These are phyloP conservation scores for Aphelenchoides avenae DNA, from an alignment of 1,140 invertebrate species.

Conservation along the genomic window DNA sequence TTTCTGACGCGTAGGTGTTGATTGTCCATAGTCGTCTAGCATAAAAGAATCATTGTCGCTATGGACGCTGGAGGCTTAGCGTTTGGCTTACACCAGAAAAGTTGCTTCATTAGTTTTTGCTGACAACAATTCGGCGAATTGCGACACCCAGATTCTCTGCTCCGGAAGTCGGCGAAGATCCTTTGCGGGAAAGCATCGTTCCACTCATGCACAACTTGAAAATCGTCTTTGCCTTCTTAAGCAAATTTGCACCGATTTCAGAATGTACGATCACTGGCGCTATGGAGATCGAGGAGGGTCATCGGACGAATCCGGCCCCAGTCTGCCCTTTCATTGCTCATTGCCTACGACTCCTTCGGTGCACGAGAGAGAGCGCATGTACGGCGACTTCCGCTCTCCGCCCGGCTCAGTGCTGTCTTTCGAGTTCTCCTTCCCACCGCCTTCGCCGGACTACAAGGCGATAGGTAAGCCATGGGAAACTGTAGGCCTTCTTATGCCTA, in stretches of 20 bases:
- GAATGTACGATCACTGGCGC: slow-evolving; percentile 26
- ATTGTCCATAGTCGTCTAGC: too few relatives aligned
- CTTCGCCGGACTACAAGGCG: slow-evolving; percentile 39
- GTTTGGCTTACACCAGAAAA: background rate
- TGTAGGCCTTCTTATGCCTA: background rate
- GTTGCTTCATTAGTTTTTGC: background rate
- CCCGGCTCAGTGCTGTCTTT: slow-evolving; percentile 51
- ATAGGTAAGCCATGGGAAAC: slow-evolving; percentile 35
- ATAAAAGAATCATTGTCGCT: too few relatives aligned
- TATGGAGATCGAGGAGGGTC: slow-evolving; percentile 32
- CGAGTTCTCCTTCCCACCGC: slow-evolving; percentile 39
- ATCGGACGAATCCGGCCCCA: slow-evolving; percentile 30
- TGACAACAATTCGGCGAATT: background rate
- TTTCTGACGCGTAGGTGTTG: too few relatives aligned
- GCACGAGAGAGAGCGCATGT: slow-evolving; percentile 42
- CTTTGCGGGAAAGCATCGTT: slow-evolving; percentile 10
- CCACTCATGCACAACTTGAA: background rate
- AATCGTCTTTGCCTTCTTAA: slow-evolving; percentile 2
- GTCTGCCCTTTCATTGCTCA: slow-evolving; percentile 35
- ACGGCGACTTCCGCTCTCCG: slow-evolving; percentile 45
- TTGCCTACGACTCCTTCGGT: slow-evolving; percentile 53
- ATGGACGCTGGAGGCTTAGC: too few relatives aligned
- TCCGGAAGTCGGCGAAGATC: slow-evolving; percentile 1
- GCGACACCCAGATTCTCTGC: background rate
- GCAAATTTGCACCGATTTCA: too few relatives aligned